A percentile compares a stretch with the other conserved stretches of the same genome.
Conservation (phyloP, 2,888 invertebrate species). For the Agriotes lineatus region DNA sequence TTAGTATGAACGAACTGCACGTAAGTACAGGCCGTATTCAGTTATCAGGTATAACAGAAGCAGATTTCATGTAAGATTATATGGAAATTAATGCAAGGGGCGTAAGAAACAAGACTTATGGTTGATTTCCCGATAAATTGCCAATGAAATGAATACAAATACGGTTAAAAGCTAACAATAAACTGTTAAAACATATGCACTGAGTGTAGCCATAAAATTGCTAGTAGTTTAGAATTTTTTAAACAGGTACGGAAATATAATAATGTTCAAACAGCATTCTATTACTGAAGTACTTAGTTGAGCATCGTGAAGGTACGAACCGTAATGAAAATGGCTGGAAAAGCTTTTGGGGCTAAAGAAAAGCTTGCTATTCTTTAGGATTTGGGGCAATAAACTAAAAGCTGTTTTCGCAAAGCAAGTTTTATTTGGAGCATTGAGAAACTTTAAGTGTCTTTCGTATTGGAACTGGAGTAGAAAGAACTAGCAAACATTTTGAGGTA, state of each 20-base stretch:
- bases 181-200: too few relatives aligned
- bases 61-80: slow-evolving; percentile 1
- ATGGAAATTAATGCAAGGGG: slow-evolving; percentile 10
- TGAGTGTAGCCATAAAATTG: too few relatives aligned
- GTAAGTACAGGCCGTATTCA: slow-evolving; percentile 9
- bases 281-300: too few relatives aligned
- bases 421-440: neutral
- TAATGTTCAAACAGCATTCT: too few relatives aligned
- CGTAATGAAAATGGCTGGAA: too few relatives aligned
- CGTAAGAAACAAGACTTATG: neutral
- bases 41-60: slow-evolving; percentile 1
- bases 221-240: too few relatives aligned
- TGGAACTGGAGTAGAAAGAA: neutral
- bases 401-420: neutral
- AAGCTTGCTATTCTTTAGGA: neutral
- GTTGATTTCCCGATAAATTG: slow-evolving; percentile 4
- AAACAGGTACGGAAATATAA: too few relatives aligned
- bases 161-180: too few relatives aligned
- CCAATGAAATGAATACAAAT: neutral
- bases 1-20: neutral
- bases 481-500: slow-evolving; percentile 1
- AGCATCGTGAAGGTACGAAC: too few relatives aligned
- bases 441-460: neutral
- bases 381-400: neutral
- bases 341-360: neutral